Evolutionary conservation across 2,113 vertebrate genomes (phyloP).

Genomic region (Oreotrochilus melanogaster): DNA sequence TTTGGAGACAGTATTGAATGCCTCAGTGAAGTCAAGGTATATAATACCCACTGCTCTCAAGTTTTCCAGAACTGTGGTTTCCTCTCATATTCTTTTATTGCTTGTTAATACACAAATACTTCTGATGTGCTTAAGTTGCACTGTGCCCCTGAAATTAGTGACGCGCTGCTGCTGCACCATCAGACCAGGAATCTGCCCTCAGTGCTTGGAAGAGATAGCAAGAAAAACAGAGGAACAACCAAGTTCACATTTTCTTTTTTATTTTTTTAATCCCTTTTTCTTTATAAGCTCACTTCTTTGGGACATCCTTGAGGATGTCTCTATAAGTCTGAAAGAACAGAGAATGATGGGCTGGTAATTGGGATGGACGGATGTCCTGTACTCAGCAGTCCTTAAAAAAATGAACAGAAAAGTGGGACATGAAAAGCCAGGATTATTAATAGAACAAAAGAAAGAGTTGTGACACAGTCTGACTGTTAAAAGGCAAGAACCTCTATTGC

Average conservation of each 20-base stretch:
- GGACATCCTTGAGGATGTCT: background rate
- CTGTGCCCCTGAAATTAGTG: background rate
- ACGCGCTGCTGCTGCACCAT: background rate
- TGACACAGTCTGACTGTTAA: background rate
- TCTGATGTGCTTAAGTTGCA: background rate
- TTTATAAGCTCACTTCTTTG: background rate
- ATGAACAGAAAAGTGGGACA: background rate
- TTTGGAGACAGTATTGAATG: background rate
- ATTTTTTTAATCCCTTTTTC: background rate
- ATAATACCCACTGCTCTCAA: background rate
- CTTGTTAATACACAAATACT: background rate
- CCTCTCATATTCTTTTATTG: background rate
- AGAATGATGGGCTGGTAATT: background rate
- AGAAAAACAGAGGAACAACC: background rate
- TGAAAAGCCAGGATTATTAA: background rate
- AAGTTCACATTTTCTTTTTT: background rate
- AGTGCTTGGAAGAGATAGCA: background rate
- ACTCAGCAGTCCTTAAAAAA: background rate
- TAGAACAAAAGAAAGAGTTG: background rate
- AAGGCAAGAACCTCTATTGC: background rate
- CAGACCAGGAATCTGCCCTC: background rate
- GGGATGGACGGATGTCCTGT: background rate
- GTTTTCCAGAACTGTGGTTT: background rate
- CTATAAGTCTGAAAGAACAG: background rate
- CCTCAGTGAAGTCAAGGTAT: background rate